A percentile compares a stretch with the other conserved stretches of the same genome.
phyloP scores from a whole-genome alignment of 2,888 invertebrate genomes.

The Mythimna vitellina region DNA sequence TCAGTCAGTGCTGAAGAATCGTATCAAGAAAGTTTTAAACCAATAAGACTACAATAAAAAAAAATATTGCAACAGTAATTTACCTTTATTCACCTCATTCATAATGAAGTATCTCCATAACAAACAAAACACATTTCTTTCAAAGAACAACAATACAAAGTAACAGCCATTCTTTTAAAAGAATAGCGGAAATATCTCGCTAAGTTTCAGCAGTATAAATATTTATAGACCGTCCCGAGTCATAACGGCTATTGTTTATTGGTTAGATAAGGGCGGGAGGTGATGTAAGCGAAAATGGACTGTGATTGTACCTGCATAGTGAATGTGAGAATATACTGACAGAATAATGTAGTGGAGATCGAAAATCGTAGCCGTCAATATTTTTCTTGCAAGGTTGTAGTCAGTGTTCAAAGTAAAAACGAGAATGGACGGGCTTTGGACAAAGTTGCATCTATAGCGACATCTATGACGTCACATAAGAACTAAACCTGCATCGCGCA shows the following conservation, averaged over 20 bases:
- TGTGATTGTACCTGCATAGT: slow-evolving; percentile 35
- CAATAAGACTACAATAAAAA: too few relatives aligned
- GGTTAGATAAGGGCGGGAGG: slow-evolving; percentile 57
- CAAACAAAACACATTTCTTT: slow-evolving; percentile 25
- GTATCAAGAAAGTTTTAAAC: not conserved
- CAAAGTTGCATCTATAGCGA: too few relatives aligned
- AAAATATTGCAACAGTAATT: too few relatives aligned
- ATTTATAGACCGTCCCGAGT: slow-evolving; percentile 68
- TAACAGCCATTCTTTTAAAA: slow-evolving; percentile 62
- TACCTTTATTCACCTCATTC: not conserved
- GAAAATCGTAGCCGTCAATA: slow-evolving; percentile 2
- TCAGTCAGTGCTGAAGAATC: not conserved
- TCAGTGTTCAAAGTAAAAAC: too few relatives aligned
- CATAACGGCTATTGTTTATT: slow-evolving; percentile 70
- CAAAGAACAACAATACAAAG: slow-evolving; percentile 44
- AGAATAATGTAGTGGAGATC: slow-evolving; percentile 16
- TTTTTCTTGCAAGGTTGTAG: not conserved
- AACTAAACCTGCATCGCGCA: too few relatives aligned
- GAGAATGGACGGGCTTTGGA: too few relatives aligned
- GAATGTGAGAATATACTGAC: slow-evolving; percentile 20
- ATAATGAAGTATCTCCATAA: slow-evolving; percentile 22
- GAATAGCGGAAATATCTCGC: slow-evolving; percentile 60
- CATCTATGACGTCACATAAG: too few relatives aligned
- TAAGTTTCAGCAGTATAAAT: slow-evolving; percentile 70
- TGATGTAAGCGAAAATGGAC: slow-evolving; percentile 41